Percentiles rank a stretch among this genome's conserved stretches.
phyloP scores from a whole-genome alignment of 1,140 invertebrate species.

The Brachionus plicatilis region DNA sequence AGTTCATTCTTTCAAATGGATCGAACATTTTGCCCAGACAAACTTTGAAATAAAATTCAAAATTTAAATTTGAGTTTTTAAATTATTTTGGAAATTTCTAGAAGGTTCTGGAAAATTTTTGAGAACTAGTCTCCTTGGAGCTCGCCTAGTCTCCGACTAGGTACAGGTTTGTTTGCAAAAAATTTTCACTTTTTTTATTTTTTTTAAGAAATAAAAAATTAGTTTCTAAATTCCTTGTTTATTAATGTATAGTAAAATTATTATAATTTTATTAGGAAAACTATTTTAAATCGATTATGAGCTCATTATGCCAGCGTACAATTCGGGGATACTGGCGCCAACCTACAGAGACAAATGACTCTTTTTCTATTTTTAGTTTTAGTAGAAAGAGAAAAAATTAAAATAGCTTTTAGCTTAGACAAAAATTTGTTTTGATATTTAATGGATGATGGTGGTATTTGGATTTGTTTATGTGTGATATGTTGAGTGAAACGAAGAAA shows the following conservation, averaged over 20 bases:
- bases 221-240: background rate
- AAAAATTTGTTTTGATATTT: background rate
- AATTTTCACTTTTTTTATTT: background rate
- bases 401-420: background rate
- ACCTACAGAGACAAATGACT: background rate
- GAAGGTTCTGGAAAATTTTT: background rate
- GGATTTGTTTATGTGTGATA: background rate
- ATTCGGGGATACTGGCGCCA: background rate
- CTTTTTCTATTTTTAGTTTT: background rate
- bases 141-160: background rate
- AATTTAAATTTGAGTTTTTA: background rate
- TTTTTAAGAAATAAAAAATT: background rate
- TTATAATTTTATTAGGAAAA: background rate
- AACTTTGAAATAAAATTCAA: background rate
- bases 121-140: background rate
- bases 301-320: background rate
- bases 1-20: constrained; percentile 30
- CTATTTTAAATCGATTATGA: background rate
- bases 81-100: background rate
- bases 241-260: background rate
- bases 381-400: background rate
- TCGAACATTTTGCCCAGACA: constrained; percentile 8
- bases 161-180: background rate
- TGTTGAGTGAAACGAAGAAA: background rate
- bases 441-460: background rate